phyloP scores from a whole-genome alignment of 2,797 vertebrate genomes.

The Aphelocoma californica region DNA sequence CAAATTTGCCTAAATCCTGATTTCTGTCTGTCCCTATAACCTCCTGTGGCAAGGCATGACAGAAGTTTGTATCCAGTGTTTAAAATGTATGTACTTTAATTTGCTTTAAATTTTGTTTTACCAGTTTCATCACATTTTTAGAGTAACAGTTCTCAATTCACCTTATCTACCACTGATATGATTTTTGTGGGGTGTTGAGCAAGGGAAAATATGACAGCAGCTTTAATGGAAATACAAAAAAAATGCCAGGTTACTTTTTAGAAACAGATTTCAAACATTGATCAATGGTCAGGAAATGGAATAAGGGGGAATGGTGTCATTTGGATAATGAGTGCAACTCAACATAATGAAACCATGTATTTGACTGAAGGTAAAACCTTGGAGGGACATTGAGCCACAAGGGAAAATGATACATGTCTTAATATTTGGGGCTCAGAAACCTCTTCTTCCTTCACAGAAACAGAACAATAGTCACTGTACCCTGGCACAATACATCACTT shows the following conservation, averaged over 20 bases:
- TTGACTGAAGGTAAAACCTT: not conserved
- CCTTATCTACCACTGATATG: not conserved
- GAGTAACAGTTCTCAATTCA: not conserved
- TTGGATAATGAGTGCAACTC: not conserved
- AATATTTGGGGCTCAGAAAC: not conserved
- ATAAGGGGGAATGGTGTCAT: not conserved
- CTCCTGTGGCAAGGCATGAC: not conserved
- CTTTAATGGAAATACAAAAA: not conserved
- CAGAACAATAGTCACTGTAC: not conserved
- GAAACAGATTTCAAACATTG: not conserved
- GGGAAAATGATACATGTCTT: not conserved
- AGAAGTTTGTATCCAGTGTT: not conserved
- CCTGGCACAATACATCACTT: not conserved
- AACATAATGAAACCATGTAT: not conserved
- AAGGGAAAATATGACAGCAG: not conserved
- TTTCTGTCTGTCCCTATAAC: not conserved
- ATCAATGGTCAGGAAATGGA: not conserved
- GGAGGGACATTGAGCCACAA: not conserved
- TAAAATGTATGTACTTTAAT: not conserved
- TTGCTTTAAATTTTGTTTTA: not conserved
- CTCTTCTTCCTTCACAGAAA: not conserved
- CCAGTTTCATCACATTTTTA: not conserved
- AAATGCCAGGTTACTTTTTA: not conserved
- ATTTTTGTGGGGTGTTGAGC: not conserved
- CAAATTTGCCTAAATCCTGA: not conserved